Percentiles rank a stretch among this genome's conserved stretches.
Conservation (phyloP, 2,797 vertebrate genomes). For the Squalus acanthias region DNA sequence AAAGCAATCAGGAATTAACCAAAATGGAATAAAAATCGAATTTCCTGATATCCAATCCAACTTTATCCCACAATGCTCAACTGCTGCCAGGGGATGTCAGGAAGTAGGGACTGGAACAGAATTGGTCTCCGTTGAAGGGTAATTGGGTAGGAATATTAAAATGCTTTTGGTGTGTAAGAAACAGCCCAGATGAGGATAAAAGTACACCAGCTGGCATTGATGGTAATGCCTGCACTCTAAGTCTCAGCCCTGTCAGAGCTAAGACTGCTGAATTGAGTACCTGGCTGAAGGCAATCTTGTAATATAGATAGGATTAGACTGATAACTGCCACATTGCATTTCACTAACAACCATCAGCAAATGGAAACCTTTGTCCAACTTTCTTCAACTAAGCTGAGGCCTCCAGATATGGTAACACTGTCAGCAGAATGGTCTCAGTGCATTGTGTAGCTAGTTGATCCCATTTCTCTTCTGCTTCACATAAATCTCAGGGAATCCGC, state of each 20-base stretch:
- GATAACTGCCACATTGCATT: not conserved
- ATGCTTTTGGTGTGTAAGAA: not conserved
- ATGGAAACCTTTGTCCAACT: not conserved
- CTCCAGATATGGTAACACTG: not conserved
- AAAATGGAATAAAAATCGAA: not conserved
- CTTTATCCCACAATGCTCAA: not conserved
- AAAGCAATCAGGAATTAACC: not conserved
- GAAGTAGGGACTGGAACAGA: not conserved
- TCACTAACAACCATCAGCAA: not conserved
- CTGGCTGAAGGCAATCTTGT: not conserved
- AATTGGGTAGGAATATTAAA: not conserved
- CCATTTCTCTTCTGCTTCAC: not conserved
- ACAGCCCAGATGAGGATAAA: not conserved
- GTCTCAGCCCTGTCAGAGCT: not conserved
- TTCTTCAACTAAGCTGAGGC: not conserved
- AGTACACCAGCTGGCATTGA: not conserved
- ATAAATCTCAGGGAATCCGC: not conserved
- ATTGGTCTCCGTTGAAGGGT: not conserved
- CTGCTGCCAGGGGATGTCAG: no score
- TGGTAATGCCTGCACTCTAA: not conserved
- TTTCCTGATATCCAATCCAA: not conserved
- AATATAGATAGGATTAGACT: not conserved
- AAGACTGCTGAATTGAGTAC: not conserved
- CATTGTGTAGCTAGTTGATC: not conserved
- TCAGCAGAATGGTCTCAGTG: not conserved